Conservation (phyloP, 92 coral and sea anemone genomes). For the Epizoanthus fatuus region DNA sequence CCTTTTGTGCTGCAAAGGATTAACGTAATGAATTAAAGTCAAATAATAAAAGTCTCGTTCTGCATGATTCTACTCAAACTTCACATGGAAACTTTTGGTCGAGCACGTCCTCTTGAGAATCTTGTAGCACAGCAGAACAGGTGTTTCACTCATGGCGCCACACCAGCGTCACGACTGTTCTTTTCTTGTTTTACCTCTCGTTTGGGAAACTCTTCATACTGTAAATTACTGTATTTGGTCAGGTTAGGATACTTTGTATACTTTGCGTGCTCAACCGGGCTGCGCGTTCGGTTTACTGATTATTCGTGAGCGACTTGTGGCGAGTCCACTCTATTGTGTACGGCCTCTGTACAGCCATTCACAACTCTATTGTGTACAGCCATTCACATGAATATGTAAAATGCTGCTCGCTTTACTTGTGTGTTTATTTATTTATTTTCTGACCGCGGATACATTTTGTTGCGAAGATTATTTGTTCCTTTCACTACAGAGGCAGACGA, state of each 20-base stretch:
- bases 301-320: too few relatives aligned
- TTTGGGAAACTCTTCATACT: neutral
- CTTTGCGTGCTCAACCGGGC: neutral
- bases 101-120: neutral
- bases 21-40: neutral
- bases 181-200: neutral
- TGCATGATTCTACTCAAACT: conserved; percentile 2
- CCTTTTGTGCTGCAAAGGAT: neutral
- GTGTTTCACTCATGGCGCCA: conserved; percentile 10
- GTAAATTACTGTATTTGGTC: neutral
- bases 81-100: neutral
- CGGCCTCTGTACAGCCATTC: neutral
- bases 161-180: neutral
- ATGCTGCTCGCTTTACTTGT: conserved; percentile 1
- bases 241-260: conserved; percentile 8
- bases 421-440: neutral
- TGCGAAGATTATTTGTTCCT: neutral
- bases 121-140: neutral
- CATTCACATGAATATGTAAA: conserved; percentile 27
- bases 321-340: neutral
- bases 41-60: neutral
- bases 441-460: neutral
- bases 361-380: neutral
- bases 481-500: too few relatives aligned
- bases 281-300: too few relatives aligned